These are phyloP conservation scores for Amphibalanus amphitrite DNA, from an alignment of 1,140 invertebrate genomes.

Conservation along the genomic window DNA sequence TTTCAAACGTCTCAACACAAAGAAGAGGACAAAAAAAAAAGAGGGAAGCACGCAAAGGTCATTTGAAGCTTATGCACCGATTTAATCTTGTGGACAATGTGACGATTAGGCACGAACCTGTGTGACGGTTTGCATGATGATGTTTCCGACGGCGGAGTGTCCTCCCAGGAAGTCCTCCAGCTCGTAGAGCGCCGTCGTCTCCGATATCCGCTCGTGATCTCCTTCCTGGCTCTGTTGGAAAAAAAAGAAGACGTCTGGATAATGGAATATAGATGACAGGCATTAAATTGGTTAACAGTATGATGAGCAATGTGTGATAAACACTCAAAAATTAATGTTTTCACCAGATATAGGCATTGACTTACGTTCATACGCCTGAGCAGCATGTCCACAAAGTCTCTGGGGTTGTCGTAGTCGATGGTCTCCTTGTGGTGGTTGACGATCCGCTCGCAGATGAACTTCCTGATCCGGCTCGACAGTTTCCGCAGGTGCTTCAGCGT, in stretches of 20 bases:
- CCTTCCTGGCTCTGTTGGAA: background rate
- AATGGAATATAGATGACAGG: too few species aligned
- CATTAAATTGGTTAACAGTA: too few species aligned
- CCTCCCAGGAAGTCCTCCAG: conserved; percentile 51
- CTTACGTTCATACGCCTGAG: conserved; percentile 28
- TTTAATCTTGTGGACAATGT: too few species aligned
- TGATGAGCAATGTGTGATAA: too few species aligned
- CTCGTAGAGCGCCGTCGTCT: conserved; percentile 13
- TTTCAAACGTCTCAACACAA: too few species aligned
- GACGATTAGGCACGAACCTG: conserved; percentile 1
- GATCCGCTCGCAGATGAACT: conserved; percentile 54
- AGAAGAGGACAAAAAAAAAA: too few species aligned
- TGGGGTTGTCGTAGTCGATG: conserved; percentile 19
- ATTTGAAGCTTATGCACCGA: too few species aligned
- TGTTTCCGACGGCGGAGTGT: conserved; percentile 65
- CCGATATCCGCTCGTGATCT: conserved; percentile 8
- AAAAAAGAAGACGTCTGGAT: too few species aligned
- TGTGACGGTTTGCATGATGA: conserved; percentile 51
- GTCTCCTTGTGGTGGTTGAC: conserved; percentile 27
- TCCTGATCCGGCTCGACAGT: conserved; percentile 47
- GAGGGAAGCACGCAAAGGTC: too few species aligned
- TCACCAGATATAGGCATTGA: too few species aligned
- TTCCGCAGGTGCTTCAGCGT: conserved; percentile 47
- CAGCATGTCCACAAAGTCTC: conserved; percentile 54
- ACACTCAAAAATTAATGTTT: too few species aligned